These are phyloP conservation scores for Steatornis caripensis DNA, from an alignment of 2,113 vertebrate genomes.

Conservation along the genomic window DNA sequence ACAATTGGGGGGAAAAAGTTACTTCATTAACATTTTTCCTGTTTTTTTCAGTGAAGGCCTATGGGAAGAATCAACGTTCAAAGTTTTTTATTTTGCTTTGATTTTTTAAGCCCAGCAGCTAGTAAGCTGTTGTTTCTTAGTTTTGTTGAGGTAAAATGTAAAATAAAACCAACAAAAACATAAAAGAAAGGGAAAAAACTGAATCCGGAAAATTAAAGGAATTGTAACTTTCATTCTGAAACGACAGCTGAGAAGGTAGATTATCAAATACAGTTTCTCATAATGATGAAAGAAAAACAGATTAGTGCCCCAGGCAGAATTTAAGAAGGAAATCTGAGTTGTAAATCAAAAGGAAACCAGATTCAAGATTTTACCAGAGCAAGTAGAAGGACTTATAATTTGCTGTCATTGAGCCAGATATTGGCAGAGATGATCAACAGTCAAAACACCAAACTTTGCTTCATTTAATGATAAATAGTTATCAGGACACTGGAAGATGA, in stretches of 20 bases:
- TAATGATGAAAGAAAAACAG: conserved; percentile 2
- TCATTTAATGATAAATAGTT: not conserved
- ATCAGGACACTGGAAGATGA: not conserved
- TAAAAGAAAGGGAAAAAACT: not conserved
- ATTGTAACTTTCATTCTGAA: not conserved
- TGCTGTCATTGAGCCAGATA: not conserved
- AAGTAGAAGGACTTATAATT: not conserved
- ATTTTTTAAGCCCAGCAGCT: not conserved
- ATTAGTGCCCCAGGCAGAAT: not conserved
- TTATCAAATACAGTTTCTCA: not conserved
- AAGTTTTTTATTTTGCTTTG: not conserved
- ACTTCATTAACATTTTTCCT: not conserved
- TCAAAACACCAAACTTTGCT: not conserved
- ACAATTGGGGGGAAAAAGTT: not conserved
- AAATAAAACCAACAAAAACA: not conserved
- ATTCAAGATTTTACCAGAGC: not conserved
- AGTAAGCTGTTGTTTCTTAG: not conserved
- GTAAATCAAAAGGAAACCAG: not conserved
- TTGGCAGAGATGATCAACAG: not conserved
- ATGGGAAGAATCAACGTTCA: not conserved
- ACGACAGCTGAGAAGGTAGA: not conserved
- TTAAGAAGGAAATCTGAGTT: not conserved
- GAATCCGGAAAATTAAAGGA: not conserved
- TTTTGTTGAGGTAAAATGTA: not conserved
- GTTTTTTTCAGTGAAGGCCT: not conserved